Conservation (phyloP, 1,140 invertebrate species). For the Penaeus vannamei region DNA sequence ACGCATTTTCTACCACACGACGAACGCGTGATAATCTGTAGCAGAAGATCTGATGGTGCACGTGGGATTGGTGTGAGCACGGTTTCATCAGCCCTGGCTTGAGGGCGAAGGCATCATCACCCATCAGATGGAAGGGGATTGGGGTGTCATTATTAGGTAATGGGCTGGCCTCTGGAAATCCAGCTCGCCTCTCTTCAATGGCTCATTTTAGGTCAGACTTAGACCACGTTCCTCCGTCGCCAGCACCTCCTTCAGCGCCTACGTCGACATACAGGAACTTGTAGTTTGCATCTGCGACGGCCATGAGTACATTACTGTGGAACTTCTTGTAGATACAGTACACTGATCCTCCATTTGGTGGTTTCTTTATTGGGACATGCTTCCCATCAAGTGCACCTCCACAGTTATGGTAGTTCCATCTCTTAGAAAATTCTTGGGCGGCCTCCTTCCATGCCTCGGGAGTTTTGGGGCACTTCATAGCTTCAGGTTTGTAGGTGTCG, state of each 20-base stretch:
- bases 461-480: background rate
- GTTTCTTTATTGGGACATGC: too few relatives aligned
- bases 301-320: background rate
- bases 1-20: constrained; percentile 35
- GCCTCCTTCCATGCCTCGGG: background rate
- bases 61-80: background rate
- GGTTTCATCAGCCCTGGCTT: constrained; percentile 9
- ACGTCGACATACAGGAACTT: constrained; percentile 23
- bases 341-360: too few relatives aligned
- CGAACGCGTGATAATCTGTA: constrained; percentile 28
- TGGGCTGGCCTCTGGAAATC: background rate
- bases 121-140: constrained; percentile 5
- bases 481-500: background rate
- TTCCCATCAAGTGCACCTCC: too few relatives aligned
- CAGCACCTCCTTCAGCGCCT: background rate
- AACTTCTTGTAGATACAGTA: constrained; percentile 21
- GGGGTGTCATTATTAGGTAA: too few relatives aligned
- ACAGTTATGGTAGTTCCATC: too few relatives aligned
- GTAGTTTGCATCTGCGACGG: too few relatives aligned
- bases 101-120: constrained; percentile 26
- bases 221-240: background rate
- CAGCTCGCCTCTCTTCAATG: background rate
- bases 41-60: background rate
- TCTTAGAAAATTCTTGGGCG: too few relatives aligned
- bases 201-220: background rate